Base-by-base conservation (phyloP, 2,888 invertebrate genomes). In the Drosophila mercatorum region DNA sequence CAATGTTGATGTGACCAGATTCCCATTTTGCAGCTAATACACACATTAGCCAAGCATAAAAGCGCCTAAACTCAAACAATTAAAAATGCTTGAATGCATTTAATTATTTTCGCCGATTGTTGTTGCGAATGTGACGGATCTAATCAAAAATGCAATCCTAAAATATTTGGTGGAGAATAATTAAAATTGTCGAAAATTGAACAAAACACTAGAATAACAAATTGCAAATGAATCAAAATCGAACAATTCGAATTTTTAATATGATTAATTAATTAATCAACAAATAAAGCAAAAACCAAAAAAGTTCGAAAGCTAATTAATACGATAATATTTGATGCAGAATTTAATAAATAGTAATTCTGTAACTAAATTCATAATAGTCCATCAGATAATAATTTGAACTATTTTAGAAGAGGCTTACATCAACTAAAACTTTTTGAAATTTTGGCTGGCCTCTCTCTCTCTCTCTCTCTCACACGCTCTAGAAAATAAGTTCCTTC, bases 41-140 rank as follows among this genome's bases (percentile, higher is more conserved):
- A 41, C 41, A 59, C 38, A 52, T 44, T 34, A 36, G 47, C 81
- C 77, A 88, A 85, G 62, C 81, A 68, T 34, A 57, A 80, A 88
- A 89, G 51, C 51, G 7, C 22, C 34, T 86, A 82, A 87, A 81
- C 81, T 83, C 68, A 73, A 80, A 74, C 83, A 88, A 88, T 89
- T 80, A 83, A 89, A 88, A 88, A 89, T 88, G 87, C 87, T 88
- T 88, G 88, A 89, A 81, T 80, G 90, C 80, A 83, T 88, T 88
- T 88, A 88, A 88, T 88, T 88, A 88, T 75, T 72, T 71, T 83
- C 71, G 75, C 69, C 70, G 73, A 88, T 88, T 86, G 79, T 72
- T 69, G 79, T 72, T 68, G 70, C 76, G 76, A 88, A 78, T 82
- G 77, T 73, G 71, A 67, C 61, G 60, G 58, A 17, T 70, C 83